Percentiles rank a stretch among this genome's conserved stretches.
Evolutionary conservation across 2,888 invertebrate genomes (phyloP).

Genomic region (Helobdella robusta): DNA sequence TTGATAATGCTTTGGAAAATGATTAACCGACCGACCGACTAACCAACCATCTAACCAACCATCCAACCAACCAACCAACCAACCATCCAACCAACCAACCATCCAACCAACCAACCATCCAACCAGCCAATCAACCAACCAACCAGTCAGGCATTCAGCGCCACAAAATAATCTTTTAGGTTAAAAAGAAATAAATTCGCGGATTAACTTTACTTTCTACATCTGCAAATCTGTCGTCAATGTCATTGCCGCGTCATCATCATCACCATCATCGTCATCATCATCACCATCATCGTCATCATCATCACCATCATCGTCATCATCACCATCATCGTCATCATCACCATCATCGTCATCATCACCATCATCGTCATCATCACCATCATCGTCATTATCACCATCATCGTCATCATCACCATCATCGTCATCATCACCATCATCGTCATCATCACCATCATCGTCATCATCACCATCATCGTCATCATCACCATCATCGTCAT

Average conservation of each 20-base stretch:
- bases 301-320: slow-evolving; percentile 13
- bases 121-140: no score
- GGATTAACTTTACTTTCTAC: no score
- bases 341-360: slow-evolving; percentile 15
- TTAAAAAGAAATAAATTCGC: no score
- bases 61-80: no score
- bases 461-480: neutral
- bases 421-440: neutral
- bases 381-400: neutral
- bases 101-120: no score
- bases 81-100: no score
- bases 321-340: slow-evolving; percentile 6
- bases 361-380: slow-evolving; percentile 11
- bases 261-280: neutral
- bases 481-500: slow-evolving; percentile 13
- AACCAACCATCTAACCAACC: no score
- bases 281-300: slow-evolving; percentile 11
- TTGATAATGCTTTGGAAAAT: no score
- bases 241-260: neutral
- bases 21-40: no score
- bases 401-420: neutral
- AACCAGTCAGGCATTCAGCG: no score
- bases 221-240: no score
- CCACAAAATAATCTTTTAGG: no score
- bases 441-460: slow-evolving; percentile 7